Conservation (phyloP, 2,797 vertebrate species). For the Echeneis naucrates region DNA sequence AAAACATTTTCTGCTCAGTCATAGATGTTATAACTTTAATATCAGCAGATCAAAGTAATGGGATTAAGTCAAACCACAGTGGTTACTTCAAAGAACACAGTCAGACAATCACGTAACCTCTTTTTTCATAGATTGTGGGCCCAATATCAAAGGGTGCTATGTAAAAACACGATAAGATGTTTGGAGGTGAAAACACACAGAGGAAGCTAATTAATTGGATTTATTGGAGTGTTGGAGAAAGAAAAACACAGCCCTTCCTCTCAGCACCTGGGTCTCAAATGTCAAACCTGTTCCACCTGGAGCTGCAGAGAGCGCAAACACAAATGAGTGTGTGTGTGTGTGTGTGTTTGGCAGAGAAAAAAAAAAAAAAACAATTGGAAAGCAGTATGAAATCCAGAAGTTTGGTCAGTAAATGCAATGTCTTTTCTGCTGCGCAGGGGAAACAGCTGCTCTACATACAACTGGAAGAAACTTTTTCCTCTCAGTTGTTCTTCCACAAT, state of each 20-base stretch:
- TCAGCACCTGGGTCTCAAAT: conserved; percentile 69
- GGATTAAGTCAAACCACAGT: conserved; percentile 56
- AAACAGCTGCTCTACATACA: background rate
- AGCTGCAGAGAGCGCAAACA: conserved; percentile 61
- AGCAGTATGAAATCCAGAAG: conserved; percentile 2
- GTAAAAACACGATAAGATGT: conserved; percentile 45
- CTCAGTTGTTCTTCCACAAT: background rate
- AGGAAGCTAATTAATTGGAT: conserved; percentile 62
- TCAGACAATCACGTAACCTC: conserved; percentile 49
- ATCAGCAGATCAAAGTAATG: conserved; percentile 64
- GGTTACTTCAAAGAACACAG: conserved; percentile 56
- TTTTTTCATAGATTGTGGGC: conserved; percentile 45
- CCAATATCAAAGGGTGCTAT: conserved; percentile 55
- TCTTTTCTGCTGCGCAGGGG: background rate
- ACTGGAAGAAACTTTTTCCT: background rate
- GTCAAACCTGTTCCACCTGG: conserved; percentile 68
- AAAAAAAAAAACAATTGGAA: background rate
- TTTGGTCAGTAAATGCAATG: background rate
- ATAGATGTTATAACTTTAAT: conserved; percentile 44
- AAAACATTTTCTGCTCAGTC: conserved; percentile 38
- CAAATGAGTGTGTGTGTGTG: conserved; percentile 14
- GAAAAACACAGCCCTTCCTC: conserved; percentile 41
- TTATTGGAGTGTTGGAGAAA: conserved; percentile 17
- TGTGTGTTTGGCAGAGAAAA: conserved; percentile 11
- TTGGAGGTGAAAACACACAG: conserved; percentile 47